A percentile compares a stretch with the other conserved stretches of the same genome.
These are phyloP conservation scores for Artibeus jamaicensis DNA, from an alignment of 2,797 vertebrate species.

Conservation along the genomic window DNA sequence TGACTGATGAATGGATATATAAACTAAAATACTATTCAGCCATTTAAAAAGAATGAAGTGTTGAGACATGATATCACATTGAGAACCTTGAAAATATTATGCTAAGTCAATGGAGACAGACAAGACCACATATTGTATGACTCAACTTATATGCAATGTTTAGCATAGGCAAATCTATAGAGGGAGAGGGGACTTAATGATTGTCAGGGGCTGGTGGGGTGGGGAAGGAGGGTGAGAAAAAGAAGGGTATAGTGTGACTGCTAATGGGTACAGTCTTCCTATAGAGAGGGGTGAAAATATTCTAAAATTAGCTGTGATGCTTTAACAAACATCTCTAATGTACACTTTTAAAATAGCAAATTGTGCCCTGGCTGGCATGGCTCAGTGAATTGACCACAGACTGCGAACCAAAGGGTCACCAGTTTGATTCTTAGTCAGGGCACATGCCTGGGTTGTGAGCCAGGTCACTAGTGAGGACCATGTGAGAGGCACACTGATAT, in stretches of 20 bases:
- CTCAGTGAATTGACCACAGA: too few species aligned
- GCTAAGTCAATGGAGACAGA: background rate
- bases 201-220: background rate
- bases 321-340: background rate
- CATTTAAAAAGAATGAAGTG: background rate
- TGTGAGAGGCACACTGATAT: too few species aligned
- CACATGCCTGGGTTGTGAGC: too few species aligned
- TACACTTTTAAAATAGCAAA: background rate
- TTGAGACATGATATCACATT: background rate
- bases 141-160: background rate
- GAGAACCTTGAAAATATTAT: background rate
- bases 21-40: background rate
- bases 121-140: background rate
- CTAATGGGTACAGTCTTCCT: background rate
- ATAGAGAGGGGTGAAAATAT: background rate
- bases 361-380: background rate
- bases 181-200: background rate
- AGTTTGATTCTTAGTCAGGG: too few species aligned
- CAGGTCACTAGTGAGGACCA: too few species aligned
- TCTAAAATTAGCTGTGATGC: background rate
- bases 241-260: background rate
- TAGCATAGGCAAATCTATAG: background rate
- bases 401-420: too few species aligned
- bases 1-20: background rate
- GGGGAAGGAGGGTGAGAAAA: too few species aligned